Conservation (phyloP, 2,113 vertebrate genomes). For the Ophthalmolycus amberensis region DNA sequence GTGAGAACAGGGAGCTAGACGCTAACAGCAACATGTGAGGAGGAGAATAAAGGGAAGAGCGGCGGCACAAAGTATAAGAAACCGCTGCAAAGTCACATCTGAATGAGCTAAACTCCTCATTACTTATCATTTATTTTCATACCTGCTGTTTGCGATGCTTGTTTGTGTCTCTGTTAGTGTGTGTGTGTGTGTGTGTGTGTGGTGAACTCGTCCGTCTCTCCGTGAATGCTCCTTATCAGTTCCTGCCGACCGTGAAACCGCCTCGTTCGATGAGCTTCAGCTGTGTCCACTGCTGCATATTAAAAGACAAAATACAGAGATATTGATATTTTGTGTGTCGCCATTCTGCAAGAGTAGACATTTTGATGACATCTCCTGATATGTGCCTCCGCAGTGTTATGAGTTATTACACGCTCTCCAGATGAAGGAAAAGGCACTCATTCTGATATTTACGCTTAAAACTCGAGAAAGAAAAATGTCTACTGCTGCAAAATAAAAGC, state of each 20-base stretch:
- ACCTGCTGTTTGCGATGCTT: slow-evolving; percentile 21
- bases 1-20: not conserved
- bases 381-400: not conserved
- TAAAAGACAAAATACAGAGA: slow-evolving; percentile 32
- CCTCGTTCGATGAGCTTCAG: slow-evolving; percentile 35
- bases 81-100: not conserved
- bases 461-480: slow-evolving; percentile 15
- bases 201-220: slow-evolving; percentile 24
- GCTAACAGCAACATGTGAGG: not conserved
- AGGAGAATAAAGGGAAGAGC: not conserved
- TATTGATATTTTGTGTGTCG: slow-evolving; percentile 40
- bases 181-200: slow-evolving; percentile 17
- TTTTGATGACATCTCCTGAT: slow-evolving; percentile 50
- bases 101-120: slow-evolving; percentile 6
- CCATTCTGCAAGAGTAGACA: slow-evolving; percentile 38
- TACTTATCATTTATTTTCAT: slow-evolving; percentile 10
- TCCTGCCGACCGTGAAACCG: slow-evolving; percentile 24
- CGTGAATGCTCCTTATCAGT: slow-evolving; percentile 45
- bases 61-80: not conserved
- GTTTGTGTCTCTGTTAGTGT: not conserved
- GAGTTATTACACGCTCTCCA: slow-evolving; percentile 15
- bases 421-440: not conserved
- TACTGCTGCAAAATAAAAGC: slow-evolving; percentile 31
- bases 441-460: not conserved
- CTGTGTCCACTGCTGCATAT: slow-evolving; percentile 45